Conservation (phyloP, 2,113 vertebrate species). For the Dipodomys spectabilis region DNA sequence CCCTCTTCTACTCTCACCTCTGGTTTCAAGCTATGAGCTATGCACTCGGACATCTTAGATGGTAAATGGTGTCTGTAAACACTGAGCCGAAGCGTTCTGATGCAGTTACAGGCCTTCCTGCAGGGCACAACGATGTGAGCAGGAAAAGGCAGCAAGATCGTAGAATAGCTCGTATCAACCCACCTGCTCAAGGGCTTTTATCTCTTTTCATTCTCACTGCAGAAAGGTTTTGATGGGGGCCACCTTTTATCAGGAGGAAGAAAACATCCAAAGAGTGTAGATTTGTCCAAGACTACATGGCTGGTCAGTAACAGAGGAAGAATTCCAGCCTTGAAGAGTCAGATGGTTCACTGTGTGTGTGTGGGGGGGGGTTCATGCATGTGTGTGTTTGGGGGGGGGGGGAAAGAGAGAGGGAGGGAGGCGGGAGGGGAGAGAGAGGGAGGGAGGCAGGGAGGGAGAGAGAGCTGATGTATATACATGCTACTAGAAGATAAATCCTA, state of each 20-base stretch:
- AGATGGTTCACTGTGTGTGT: accelerated
- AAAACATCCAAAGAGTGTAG: background rate
- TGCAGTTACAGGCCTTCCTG: background rate
- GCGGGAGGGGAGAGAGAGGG: background rate
- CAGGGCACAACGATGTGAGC: background rate
- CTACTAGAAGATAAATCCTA: background rate
- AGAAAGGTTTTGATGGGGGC: background rate
- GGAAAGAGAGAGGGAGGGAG: no score
- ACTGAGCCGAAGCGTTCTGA: background rate
- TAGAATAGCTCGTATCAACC: background rate
- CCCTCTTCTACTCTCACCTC: background rate
- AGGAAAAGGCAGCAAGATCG: background rate
- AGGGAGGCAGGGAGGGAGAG: background rate
- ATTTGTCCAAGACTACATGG: accelerated
- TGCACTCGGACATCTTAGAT: background rate
- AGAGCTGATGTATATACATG: no score
- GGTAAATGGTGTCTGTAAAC: background rate
- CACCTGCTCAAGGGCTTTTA: no score
- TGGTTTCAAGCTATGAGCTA: background rate
- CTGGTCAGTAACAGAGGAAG: background rate
- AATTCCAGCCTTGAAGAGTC: no score
- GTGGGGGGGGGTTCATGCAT: no score
- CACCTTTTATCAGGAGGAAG: background rate
- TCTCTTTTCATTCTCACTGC: background rate
- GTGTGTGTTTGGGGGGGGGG: background rate